Conservation (phyloP, 2,888 invertebrate genomes). For the Cryptus viduatorius region DNA sequence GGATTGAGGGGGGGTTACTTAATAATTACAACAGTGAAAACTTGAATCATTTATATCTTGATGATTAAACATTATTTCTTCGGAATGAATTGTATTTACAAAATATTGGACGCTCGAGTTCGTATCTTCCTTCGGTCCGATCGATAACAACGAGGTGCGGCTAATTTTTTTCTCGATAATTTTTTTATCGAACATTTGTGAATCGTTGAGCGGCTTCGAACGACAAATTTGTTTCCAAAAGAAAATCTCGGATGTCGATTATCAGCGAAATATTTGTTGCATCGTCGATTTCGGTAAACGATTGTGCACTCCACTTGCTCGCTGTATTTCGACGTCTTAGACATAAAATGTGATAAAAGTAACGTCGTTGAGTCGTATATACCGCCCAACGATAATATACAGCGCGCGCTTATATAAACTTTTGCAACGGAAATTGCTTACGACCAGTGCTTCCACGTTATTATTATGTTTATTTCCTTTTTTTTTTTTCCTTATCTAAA, state of each 20-base stretch:
- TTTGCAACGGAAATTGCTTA: conserved; percentile 41
- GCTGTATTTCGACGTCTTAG: conserved; percentile 7
- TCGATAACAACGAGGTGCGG: conserved; percentile 4
- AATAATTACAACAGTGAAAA: conserved; percentile 29
- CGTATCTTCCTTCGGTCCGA: not conserved
- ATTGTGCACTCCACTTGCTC: not conserved
- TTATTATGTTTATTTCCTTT: conserved; percentile 30
- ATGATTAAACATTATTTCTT: conserved; percentile 16
- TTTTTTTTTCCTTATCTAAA: conserved; percentile 39
- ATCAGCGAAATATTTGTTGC: conserved; percentile 13
- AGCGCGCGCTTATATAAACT: not conserved
- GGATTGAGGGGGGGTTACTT: conserved; percentile 6
- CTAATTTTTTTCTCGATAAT: conserved; percentile 1
- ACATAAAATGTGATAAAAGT: conserved; percentile 54
- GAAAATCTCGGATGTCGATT: not conserved
- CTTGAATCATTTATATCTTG: conserved; percentile 37
- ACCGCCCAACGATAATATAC: conserved; percentile 26
- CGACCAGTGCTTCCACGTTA: conserved; percentile 53
- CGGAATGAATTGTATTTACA: not conserved
- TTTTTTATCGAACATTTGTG: not conserved
- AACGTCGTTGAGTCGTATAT: conserved; percentile 38
- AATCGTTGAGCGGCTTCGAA: not conserved
- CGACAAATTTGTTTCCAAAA: not conserved
- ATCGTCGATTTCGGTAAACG: conserved; percentile 6
- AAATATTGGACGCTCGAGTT: not conserved